Evolutionary conservation across 2,113 vertebrate genomes (phyloP), one percentile per base, ranked within the genome.

Genomic region (Plecturocebus donacophilus): DNA sequence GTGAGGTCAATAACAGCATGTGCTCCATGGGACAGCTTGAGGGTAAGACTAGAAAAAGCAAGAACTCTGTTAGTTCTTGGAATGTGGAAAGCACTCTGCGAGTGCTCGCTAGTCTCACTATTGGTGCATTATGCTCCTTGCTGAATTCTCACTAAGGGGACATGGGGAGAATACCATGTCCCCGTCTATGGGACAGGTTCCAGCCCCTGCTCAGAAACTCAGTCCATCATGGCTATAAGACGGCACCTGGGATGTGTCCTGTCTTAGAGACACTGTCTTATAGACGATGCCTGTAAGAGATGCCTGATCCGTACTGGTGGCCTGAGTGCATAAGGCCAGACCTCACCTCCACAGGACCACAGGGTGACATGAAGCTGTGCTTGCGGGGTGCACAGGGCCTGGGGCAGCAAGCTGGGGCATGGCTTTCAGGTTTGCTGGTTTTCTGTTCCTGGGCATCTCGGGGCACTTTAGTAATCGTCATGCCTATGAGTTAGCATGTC

Each of bases 41-140:
- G 17, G n/a, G 42, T 25, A 8, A 71, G 27, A 11, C 2, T 14
- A 38, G 73, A 38, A 12, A 52, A 16, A 58, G 86, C 14, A 27
- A n/a, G 76, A 2, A 0, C 19, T 0, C 2, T 7, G 40, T 8
- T 2, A 2, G 35, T 5, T 38, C 58, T 75, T 4, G 30, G 9
- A 21, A 52, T 2, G 2, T 0, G 0, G 70, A 16, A 13, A 82
- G 91, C 58, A 3, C 58, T 42, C 2, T 4, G 56, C 4, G 2
- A 3, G 5, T 0, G 45, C 13, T 8, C 21, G 23, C 42, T 19
- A 21, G 68, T 0, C 61, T 13, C 8, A 10, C 38, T 21, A 20
- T 2, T 1, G 61, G 8, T 23, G 14, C 0, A 0, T 16, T 4
- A 9, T 0, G 2, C 8, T 42, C 70, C 20, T 2, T 16, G 54